These are phyloP conservation scores for Cataglyphis albicans DNA, from an alignment of 2,888 invertebrate species.

Conservation along the genomic window DNA sequence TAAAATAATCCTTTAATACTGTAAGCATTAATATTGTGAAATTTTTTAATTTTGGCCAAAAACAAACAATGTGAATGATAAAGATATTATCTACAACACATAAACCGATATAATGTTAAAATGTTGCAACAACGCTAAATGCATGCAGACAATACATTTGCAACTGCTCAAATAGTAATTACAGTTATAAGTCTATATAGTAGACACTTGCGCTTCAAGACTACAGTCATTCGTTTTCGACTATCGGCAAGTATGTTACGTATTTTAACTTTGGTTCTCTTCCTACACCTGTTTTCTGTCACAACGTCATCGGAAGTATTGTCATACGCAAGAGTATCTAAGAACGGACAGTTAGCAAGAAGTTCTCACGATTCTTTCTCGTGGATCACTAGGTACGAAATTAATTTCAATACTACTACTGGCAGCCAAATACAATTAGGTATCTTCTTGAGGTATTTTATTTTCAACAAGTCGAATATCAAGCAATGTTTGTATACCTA, in stretches of 20 bases:
- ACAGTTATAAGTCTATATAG: slow-evolving; percentile 83
- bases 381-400: slow-evolving; percentile 68
- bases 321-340: slow-evolving; percentile 79
- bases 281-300: slow-evolving; percentile 48
- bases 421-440: neutral
- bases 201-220: neutral
- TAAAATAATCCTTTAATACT: neutral
- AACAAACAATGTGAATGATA: neutral
- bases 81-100: neutral
- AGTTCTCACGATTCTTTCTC: slow-evolving; percentile 45
- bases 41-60: neutral
- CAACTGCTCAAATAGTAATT: slow-evolving; percentile 50
- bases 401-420: neutral
- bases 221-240: slow-evolving; percentile 66
- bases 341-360: slow-evolving; percentile 68
- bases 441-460: neutral
- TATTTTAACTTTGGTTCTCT: slow-evolving; percentile 59
- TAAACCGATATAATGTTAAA: neutral
- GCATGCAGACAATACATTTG: slow-evolving; percentile 66
- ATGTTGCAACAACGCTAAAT: neutral
- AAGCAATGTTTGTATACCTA: slow-evolving; percentile 28
- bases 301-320: slow-evolving; percentile 71
- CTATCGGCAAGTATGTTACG: slow-evolving; percentile 67
- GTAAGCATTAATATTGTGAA: neutral
- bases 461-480: neutral